Percentiles rank a stretch among this genome's conserved stretches.
Evolutionary conservation across 2,797 vertebrate genomes (phyloP).

Genomic region (Helostoma temminkii): DNA sequence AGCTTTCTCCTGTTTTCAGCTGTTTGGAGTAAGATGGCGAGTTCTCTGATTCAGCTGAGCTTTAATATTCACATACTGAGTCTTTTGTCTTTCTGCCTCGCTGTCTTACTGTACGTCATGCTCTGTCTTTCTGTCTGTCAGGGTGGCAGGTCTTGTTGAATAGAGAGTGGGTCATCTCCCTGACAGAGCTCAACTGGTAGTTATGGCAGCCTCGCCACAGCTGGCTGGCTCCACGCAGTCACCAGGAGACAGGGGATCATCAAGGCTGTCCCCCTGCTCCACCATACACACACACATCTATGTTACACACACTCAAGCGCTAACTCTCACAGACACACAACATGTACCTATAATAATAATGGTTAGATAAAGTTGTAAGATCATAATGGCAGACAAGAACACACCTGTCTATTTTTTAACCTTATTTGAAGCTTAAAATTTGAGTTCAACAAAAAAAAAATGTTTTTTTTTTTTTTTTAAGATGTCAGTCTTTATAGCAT

Average conservation of each 20-base stretch:
- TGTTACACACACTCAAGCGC: conserved; percentile 8
- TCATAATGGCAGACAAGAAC: conserved; percentile 40
- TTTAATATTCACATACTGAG: conserved; percentile 70
- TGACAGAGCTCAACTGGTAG: conserved; percentile 84
- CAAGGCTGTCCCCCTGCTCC: conserved; percentile 69
- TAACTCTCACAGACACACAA: conserved; percentile 40
- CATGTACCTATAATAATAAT: conserved; percentile 49
- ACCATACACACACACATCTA: conserved; percentile 41
- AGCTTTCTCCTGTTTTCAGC: conserved; percentile 59
- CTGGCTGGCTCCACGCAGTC: conserved; percentile 78
- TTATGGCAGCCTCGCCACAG: conserved; percentile 80
- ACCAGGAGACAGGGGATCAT: conserved; percentile 78
- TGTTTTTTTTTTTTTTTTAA: too few relatives aligned
- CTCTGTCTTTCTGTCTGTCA: conserved; percentile 65
- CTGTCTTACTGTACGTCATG: conserved; percentile 58
- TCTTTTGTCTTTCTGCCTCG: conserved; percentile 63
- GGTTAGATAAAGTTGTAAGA: conserved; percentile 30
- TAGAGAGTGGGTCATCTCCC: conserved; percentile 78
- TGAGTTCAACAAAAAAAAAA: too few relatives aligned
- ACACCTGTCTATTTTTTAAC: conserved; percentile 6
- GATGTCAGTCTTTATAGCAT: too few relatives aligned
- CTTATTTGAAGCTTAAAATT: conserved; percentile 2
- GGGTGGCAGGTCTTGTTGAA: conserved; percentile 76
- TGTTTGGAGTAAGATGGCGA: conserved; percentile 42
- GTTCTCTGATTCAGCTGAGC: conserved; percentile 39